Evolutionary conservation across 2,113 vertebrate genomes (phyloP), one percentile per base, ranked within the genome.

Genomic region (Phoenicopterus ruber): DNA sequence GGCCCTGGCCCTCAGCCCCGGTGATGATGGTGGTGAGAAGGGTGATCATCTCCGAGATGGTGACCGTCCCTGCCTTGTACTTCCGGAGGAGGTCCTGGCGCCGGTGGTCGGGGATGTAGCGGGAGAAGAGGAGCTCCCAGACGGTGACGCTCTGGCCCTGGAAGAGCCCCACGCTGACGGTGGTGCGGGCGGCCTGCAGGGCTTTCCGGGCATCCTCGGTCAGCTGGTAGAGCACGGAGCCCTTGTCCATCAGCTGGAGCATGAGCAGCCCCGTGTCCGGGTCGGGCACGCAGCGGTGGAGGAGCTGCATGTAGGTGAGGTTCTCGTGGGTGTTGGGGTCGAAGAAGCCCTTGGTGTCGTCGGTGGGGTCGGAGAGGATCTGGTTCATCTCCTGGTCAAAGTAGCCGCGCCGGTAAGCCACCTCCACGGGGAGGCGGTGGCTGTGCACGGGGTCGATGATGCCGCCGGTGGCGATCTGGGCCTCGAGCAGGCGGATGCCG

Each of bases 381-480:
- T n/a, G n/a, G n/a, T n/a, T n/a, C n/a, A n/a, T n/a, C n/a, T n/a
- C n/a, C n/a, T n/a, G n/a, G n/a, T n/a, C n/a, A n/a, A n/a, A n/a
- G 92, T 96, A 97, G 57, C 98, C 98, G 0, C 97, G 90, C 11
- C 44, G 20, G 86, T 98, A 98, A 70, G 98, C 98, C 82, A 97
- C 97, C 1, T 98, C 93, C 65, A 98, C 92, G 0, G 98, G 98
- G 12, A 98, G 36, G 0, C 98, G 97, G 80, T 98, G 98, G 81
- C 98, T 98, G 93, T 98, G 94, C 16, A 98, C 90, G 0, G 98
- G 98, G 90, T 98, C 98, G 0, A 98, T 97, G 95, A 98, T 72
- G 70, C 98, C 98, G 0, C 98, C 98, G 0, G 98, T 98, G 79
- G 98, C 98, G 0, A 98, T 90, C 96, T 98, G 98, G 10, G 98